Percentiles rank a stretch among this genome's conserved stretches.
These are phyloP conservation scores for Machimus atricapillus DNA, from an alignment of 2,888 invertebrate species.

Conservation along the genomic window DNA sequence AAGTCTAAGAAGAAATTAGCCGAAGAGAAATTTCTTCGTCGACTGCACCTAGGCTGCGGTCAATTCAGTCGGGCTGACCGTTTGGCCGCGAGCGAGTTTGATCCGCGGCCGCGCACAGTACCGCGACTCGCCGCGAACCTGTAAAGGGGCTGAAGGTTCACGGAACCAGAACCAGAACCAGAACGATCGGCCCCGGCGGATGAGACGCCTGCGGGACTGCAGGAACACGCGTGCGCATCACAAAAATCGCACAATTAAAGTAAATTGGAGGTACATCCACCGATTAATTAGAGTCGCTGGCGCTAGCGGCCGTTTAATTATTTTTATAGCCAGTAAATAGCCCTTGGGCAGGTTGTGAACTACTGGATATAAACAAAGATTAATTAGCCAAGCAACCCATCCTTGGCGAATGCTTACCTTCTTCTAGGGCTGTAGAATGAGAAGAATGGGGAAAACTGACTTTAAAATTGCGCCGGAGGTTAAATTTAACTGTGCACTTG, in stretches of 20 bases:
- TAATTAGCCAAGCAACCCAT: constrained; percentile 23
- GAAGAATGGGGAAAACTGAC: not conserved
- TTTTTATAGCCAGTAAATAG: constrained; percentile 32
- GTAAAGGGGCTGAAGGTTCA: not conserved
- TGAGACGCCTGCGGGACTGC: not conserved
- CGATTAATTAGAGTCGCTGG: constrained; percentile 22
- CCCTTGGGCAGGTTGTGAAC: not conserved
- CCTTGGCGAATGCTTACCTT: not conserved
- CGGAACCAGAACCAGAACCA: not conserved
- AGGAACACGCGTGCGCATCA: constrained; percentile 20
- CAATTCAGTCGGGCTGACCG: not conserved
- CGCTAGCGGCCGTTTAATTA: constrained; percentile 30
- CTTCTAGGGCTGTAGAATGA: not conserved
- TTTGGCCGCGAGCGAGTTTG: not conserved
- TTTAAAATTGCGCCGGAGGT: not conserved
- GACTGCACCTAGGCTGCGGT: not conserved
- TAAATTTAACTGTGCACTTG: not conserved
- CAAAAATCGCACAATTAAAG: constrained; percentile 19
- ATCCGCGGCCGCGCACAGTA: not conserved
- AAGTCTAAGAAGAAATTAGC: constrained; percentile 7
- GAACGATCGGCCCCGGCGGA: not conserved
- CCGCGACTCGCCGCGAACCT: not conserved
- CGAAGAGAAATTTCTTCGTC: not conserved
- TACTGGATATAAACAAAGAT: constrained; percentile 13
- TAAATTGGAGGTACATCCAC: constrained; percentile 12